phyloP scores from a whole-genome alignment of 2,797 vertebrate genomes.

The Tadarida brasiliensis region DNA sequence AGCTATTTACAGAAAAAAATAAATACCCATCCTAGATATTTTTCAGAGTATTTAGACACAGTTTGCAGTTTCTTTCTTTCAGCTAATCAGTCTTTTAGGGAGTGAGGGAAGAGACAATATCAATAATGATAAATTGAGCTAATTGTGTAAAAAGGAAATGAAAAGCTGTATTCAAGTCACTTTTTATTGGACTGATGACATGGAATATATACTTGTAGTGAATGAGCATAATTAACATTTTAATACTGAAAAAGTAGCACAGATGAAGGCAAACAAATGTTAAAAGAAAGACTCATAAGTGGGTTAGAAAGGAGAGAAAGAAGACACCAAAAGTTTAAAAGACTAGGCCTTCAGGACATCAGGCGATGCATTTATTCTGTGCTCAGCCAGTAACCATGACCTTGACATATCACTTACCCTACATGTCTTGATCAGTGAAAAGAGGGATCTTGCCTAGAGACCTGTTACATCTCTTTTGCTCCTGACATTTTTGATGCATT shows the following conservation, averaged over 20 bases:
- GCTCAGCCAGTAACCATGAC: not conserved
- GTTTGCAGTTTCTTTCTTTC: conserved; percentile 33
- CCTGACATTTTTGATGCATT: not conserved
- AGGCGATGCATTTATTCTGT: not conserved
- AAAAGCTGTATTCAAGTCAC: conserved; percentile 45
- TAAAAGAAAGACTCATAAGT: conserved; percentile 14
- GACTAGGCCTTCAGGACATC: not conserved
- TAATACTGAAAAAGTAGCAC: conserved; percentile 22
- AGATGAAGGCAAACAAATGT: conserved; percentile 26
- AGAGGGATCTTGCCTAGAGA: not conserved
- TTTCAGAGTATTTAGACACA: conserved; percentile 25
- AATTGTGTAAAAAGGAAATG: conserved; percentile 21
- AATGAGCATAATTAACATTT: conserved; percentile 45
- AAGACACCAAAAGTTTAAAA: not conserved
- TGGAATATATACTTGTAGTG: conserved; percentile 34
- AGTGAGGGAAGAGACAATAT: not conserved
- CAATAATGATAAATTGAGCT: conserved; percentile 16
- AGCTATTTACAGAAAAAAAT: conserved; percentile 11
- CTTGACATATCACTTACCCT: not conserved
- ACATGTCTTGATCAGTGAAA: not conserved
- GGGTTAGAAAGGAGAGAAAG: conserved; percentile 4
- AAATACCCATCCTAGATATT: not conserved
- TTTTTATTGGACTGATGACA: not conserved
- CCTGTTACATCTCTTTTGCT: not conserved
- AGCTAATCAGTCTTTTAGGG: not conserved